Conservation (phyloP, 2,797 vertebrate species). For the Sibirionetta formosa region DNA sequence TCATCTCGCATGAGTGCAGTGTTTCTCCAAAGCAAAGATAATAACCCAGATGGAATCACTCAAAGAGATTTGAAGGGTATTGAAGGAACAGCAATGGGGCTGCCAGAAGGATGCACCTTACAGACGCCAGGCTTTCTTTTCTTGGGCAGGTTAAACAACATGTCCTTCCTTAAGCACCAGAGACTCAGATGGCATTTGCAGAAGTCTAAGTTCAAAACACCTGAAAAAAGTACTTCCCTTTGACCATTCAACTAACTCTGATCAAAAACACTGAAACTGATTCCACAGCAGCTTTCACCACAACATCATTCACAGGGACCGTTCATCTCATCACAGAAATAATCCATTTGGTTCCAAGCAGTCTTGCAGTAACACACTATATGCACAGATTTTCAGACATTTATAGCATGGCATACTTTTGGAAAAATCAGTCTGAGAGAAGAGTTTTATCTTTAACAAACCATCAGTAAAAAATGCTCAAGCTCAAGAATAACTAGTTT, state of each 20-base stretch:
- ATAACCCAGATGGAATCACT: background rate
- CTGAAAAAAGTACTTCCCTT: background rate
- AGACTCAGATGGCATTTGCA: background rate
- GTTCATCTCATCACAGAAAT: background rate
- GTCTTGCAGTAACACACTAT: background rate
- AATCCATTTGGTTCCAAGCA: background rate
- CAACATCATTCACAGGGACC: background rate
- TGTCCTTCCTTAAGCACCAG: background rate
- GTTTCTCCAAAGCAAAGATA: background rate
- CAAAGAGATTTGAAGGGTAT: background rate
- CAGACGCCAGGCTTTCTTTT: background rate
- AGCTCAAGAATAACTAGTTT: background rate
- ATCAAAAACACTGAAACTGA: background rate
- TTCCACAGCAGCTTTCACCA: background rate
- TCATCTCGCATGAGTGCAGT: background rate
- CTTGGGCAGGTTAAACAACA: background rate
- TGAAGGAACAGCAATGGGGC: background rate
- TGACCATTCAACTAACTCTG: background rate
- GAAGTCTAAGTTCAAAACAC: background rate
- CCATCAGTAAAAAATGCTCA: background rate
- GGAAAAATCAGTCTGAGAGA: background rate
- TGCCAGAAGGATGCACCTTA: background rate
- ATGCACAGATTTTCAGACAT: background rate
- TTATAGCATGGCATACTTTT: background rate
- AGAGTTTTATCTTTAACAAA: background rate